Evolutionary conservation across 2,113 vertebrate species (phyloP).

Genomic region (Bathybates hornii): DNA sequence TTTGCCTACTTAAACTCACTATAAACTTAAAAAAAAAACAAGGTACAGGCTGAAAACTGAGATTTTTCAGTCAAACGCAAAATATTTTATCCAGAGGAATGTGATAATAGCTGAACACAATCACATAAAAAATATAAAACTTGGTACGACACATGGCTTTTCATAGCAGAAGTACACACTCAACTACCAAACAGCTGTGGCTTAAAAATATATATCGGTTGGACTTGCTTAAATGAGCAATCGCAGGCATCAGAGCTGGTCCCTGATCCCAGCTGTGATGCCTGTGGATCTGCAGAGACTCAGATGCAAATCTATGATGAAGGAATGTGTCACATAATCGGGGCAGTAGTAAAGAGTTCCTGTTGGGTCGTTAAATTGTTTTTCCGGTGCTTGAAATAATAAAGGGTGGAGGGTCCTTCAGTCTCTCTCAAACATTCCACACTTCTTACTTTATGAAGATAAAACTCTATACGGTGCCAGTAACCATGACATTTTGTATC

Average conservation of each 20-base stretch:
- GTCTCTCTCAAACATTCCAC: constrained; percentile 36
- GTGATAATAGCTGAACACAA: neutral
- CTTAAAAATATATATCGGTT: neutral
- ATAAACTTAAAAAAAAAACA: neutral
- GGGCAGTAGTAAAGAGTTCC: neutral
- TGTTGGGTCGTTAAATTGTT: neutral
- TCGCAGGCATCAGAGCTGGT: neutral
- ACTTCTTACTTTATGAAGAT: neutral
- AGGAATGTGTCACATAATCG: neutral
- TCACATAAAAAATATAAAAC: neutral
- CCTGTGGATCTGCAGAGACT: neutral
- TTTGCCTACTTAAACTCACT: neutral
- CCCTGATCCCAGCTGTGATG: neutral
- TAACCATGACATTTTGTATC: neutral
- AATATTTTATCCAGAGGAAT: neutral
- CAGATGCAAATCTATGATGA: neutral
- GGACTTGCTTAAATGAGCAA: neutral
- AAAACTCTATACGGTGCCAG: neutral
- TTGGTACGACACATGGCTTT: neutral
- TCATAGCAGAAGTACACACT: neutral
- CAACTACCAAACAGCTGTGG: neutral
- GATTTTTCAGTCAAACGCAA: neutral
- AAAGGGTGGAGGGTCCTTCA: neutral
- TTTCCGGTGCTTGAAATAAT: neutral
- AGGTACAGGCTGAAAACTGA: neutral